Base-by-base conservation (phyloP, 2,888 invertebrate genomes). In the Melangyna quadrimaculata region DNA sequence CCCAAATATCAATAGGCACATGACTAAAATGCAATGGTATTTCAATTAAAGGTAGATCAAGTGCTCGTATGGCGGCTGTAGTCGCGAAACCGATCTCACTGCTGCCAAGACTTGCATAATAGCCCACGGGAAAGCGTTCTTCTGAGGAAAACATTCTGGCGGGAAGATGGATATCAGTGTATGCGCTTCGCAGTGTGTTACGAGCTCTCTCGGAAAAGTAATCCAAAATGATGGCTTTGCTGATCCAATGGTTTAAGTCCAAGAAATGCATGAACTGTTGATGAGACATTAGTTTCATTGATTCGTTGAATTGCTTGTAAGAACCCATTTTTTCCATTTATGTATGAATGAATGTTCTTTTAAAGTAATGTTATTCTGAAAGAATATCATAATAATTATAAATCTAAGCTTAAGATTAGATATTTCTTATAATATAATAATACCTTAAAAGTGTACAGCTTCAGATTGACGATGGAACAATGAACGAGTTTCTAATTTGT, bases 271-370 rank as follows among this genome's bases (percentile, higher is more conserved):
- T 40, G 10, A 61, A 61, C 5, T 40, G 24, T 27, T 40, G 61
- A 61, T 61, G 0, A 1, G 40, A 14, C 24, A 61, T 17, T 2
- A 61, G 61, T 40, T 40, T 61, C 24, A 40, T 27, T n/a, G 40
- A 27, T 61, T 61, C 61, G 37, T 37, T 59, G 24, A 59, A 59
- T n/a, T 61, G 22, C 8, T 37, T 59, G n/a, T 59, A 59, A 0
- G 37, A 37, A 37, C 59, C 59, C 59, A 59, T 59, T 55, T 55
- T 32, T 3, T 51, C 1, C 8, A 51, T 51, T 24, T 51, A 51
- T 14, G 22, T 14, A 9, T 35, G 8, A 10, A n/a, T n/a, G n/a
- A n/a, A n/a, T 37, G 7, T 43, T 1, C 9, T 17, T 43, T 43
- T 43, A 3, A 17, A 2, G 3, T 43, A 17, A 43, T 17, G 3